Evolutionary conservation across 2,888 invertebrate genomes (phyloP).

Genomic region (Adelphocoris suturalis): DNA sequence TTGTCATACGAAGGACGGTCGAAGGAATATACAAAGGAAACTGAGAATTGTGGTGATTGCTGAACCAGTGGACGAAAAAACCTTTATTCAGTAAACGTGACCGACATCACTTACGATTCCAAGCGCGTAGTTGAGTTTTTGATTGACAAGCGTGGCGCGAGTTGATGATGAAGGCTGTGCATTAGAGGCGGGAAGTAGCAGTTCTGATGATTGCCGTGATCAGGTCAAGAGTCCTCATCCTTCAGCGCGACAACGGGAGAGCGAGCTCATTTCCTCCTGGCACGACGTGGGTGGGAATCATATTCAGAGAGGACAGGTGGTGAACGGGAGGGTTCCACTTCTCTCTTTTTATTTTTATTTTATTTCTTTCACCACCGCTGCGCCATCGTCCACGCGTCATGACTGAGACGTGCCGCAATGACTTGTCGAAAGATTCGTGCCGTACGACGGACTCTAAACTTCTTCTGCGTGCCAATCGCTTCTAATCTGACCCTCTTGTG

Average conservation of each 20-base stretch:
- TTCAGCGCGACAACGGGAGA: not conserved
- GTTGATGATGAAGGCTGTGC: conserved; percentile 12
- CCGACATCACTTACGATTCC: not conserved
- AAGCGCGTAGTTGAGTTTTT: conserved; percentile 19
- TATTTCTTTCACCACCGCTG: not conserved
- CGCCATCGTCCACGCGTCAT: not conserved
- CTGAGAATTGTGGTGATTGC: not conserved
- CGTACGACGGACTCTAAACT: too few relatives aligned
- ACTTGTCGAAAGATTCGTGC: too few relatives aligned
- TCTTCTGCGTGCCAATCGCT: too few relatives aligned
- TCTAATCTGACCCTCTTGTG: too few relatives aligned
- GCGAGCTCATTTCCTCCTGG: conserved; percentile 6
- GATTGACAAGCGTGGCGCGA: conserved; percentile 40
- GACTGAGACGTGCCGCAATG: too few relatives aligned
- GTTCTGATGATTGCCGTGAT: conserved; percentile 43
- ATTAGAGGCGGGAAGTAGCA: conserved; percentile 36
- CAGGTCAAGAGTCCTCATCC: conserved; percentile 54
- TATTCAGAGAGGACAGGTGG: not conserved
- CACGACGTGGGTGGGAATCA: conserved; percentile 34
- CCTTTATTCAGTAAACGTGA: conserved; percentile 11
- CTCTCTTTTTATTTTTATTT: not conserved
- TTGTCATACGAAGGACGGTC: too few relatives aligned
- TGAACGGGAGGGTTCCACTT: not conserved
- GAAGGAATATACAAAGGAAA: too few relatives aligned
- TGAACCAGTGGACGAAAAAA: not conserved